Conservation (phyloP, 2,113 vertebrate species). For the Eidolon helvum region DNA sequence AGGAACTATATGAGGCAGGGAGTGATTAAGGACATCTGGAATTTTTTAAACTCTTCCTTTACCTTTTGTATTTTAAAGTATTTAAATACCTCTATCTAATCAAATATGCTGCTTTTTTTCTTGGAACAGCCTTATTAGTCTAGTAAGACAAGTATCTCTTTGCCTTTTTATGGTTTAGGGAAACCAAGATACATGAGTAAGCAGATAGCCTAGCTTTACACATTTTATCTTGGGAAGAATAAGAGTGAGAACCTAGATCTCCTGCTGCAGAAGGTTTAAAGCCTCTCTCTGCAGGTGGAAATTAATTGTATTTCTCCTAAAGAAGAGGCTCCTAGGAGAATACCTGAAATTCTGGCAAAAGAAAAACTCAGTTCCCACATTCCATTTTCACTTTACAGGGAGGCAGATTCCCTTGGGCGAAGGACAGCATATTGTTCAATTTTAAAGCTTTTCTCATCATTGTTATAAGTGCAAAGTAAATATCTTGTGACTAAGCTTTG, state of each 20-base stretch:
- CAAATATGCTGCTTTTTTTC: background rate
- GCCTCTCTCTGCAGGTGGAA: background rate
- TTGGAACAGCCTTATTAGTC: background rate
- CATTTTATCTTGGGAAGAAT: background rate
- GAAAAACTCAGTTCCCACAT: background rate
- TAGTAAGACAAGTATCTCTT: background rate
- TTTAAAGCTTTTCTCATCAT: background rate
- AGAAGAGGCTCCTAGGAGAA: background rate
- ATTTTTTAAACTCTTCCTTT: background rate
- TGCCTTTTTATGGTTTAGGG: background rate
- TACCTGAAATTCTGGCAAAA: background rate
- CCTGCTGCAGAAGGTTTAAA: background rate
- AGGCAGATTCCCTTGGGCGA: background rate
- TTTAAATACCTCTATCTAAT: background rate
- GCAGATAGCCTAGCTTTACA: background rate
- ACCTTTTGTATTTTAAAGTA: background rate
- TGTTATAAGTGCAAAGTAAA: background rate
- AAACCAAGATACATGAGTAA: background rate
- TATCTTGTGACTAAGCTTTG: background rate
- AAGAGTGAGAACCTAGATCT: background rate
- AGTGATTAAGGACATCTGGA: background rate
- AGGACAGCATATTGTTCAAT: background rate
- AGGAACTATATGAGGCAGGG: background rate
- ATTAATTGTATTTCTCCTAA: background rate
- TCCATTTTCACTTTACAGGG: conserved; percentile 39